Base-by-base conservation (phyloP, 2,888 invertebrate genomes). In the Opisthograptis luteolata region DNA sequence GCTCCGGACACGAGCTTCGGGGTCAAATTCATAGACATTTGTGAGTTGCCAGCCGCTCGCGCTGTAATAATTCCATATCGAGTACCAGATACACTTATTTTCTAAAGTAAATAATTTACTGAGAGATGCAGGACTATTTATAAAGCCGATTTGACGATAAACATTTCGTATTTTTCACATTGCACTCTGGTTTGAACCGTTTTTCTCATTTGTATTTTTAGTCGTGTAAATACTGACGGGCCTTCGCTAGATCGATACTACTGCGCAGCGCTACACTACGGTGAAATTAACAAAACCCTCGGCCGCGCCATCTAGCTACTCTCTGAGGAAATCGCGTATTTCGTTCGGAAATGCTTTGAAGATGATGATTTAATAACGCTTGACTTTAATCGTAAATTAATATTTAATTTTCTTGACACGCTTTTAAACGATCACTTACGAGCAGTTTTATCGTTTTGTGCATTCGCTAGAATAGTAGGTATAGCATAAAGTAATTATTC, bases 1-100 rank as follows among this genome's bases (percentile, higher is more conserved):
- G 85, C 85, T 87, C 84, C 80, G 87, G 83, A 88, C 87, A 89
- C 86, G 85, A 88, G 88, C 88, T 86, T 87, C 88, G 91, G 88
- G 91, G 91, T 91, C 91, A 91, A 90, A 89, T 79, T 89, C 90
- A 89, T 89, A 90, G 90, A 91, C 84, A 85, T 76, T 68, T 69
- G 60, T 76, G 87, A 79, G 87, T 89, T 91, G 84, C 90, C 83
- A 83, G 70, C 17, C 10, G 35, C 28, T 31, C 47, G 51, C 41
- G 37, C 44, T 55, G 35, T 54, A 52, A 58, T 40, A 57, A 50
- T 44, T 41, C 3, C 2, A 24, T 40, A 20, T 15, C 20, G 13
- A 42, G 4, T 27, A 10, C 6, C 7, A 10, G 19, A 52, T 50
- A 46, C 17, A 52, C 42, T 30, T 12, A 15, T 12, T 41, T 48